Conservation (phyloP, 2,797 vertebrate genomes). For the Cossypha niveicapilla region DNA sequence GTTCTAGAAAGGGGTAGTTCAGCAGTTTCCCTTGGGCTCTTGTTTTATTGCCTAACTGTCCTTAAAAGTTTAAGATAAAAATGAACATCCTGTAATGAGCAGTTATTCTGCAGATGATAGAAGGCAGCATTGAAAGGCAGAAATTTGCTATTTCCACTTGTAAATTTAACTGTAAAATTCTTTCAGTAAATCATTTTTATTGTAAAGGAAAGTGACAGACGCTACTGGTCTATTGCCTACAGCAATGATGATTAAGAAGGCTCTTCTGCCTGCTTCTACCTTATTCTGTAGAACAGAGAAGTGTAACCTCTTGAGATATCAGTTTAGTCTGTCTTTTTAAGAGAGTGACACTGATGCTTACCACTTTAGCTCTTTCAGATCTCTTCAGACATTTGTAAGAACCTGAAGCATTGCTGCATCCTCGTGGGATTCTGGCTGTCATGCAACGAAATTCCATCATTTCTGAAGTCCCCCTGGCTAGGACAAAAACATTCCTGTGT, state of each 20-base stretch:
- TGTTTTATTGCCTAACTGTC: background rate
- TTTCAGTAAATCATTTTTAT: slow-evolving; percentile 7
- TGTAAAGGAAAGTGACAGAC: background rate
- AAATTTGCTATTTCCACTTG: background rate
- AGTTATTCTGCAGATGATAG: background rate
- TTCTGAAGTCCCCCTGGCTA: background rate
- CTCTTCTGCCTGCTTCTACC: background rate
- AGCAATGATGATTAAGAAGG: background rate
- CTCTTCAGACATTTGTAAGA: background rate
- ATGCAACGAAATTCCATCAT: background rate
- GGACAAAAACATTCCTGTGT: background rate
- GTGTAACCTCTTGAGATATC: background rate
- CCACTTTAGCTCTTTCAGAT: background rate
- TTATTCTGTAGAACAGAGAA: background rate
- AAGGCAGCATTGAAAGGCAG: background rate
- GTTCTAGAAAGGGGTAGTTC: background rate
- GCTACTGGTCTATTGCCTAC: background rate
- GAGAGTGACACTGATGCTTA: background rate
- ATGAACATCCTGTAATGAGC: background rate
- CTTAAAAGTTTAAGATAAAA: background rate
- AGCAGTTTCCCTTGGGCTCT: background rate
- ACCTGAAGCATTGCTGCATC: background rate
- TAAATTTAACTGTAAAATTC: background rate
- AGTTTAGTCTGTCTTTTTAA: background rate
- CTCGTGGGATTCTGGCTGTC: background rate